These are phyloP conservation scores for Drosophila monieri DNA, from an alignment of 2,888 invertebrate genomes.

Conservation along the genomic window DNA sequence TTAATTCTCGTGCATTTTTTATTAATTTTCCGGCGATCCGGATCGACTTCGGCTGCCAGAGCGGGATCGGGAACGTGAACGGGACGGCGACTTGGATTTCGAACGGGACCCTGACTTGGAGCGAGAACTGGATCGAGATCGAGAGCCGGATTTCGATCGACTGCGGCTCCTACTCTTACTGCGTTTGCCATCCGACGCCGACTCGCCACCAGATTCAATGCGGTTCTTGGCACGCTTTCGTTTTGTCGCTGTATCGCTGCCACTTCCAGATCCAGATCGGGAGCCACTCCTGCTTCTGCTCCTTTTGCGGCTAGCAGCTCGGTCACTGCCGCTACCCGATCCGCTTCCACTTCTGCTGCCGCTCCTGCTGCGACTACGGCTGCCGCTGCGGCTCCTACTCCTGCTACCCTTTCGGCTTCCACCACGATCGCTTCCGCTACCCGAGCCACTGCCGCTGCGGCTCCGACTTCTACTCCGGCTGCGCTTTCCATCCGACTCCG, in stretches of 20 bases:
- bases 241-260: slow-evolving; percentile 61
- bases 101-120: slow-evolving; percentile 68
- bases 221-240: slow-evolving; percentile 66
- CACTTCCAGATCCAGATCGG: slow-evolving; percentile 66
- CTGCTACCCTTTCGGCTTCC: slow-evolving; percentile 57
- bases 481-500: slow-evolving; percentile 84
- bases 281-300: slow-evolving; percentile 63
- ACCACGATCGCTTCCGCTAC: slow-evolving; percentile 26
- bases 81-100: slow-evolving; percentile 62
- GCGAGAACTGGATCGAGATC: slow-evolving; percentile 67
- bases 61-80: slow-evolving; percentile 40
- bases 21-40: slow-evolving; percentile 49
- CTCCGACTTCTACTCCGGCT: slow-evolving; percentile 59
- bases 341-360: slow-evolving; percentile 54
- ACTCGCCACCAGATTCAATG: slow-evolving; percentile 75
- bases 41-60: slow-evolving; percentile 64
- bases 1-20: background rate
- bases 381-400: slow-evolving; percentile 56
- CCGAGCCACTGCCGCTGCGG: slow-evolving; percentile 56
- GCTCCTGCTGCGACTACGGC: slow-evolving; percentile 51
- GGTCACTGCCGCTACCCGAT: slow-evolving; percentile 69
- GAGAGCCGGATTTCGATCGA: slow-evolving; percentile 43
- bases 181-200: slow-evolving; percentile 44
- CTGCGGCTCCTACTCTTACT: background rate
- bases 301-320: slow-evolving; percentile 60